Evolutionary conservation across 1,140 invertebrate species (phyloP).

Genomic region (Scaptomyza graminum): DNA sequence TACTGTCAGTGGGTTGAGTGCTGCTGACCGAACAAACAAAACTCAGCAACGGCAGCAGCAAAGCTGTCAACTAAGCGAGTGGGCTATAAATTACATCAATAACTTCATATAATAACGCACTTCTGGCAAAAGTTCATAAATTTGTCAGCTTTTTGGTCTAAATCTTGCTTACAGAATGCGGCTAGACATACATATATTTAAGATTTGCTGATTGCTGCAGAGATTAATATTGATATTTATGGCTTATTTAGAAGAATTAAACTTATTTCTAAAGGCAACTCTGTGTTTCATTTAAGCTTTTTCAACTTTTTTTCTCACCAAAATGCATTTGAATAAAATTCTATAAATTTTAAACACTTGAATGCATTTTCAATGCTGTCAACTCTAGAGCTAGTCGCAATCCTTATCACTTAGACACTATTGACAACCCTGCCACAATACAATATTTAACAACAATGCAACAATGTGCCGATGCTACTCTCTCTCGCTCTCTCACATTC

Average conservation of each 20-base stretch:
- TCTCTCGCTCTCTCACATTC: no score
- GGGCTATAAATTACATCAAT: slow-evolving; percentile 14
- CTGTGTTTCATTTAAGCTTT: no score
- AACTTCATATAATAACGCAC: background rate
- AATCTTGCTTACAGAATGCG: background rate
- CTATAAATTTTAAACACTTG: background rate
- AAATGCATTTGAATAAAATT: no score
- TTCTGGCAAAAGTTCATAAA: background rate
- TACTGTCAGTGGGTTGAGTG: background rate
- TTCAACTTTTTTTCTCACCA: no score
- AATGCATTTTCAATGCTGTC: slow-evolving; percentile 1
- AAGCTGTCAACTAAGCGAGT: slow-evolving; percentile 1
- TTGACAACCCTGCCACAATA: slow-evolving; percentile 14
- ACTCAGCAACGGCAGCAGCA: background rate
- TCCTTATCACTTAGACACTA: background rate
- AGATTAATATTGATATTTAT: no score
- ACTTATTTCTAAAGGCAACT: no score
- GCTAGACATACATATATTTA: no score
- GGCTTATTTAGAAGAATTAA: no score
- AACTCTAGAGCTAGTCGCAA: background rate
- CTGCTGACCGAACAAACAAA: background rate
- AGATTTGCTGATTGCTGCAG: no score
- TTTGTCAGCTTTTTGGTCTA: background rate
- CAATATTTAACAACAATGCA: background rate
- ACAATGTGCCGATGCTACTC: background rate